Base-by-base conservation (phyloP, 2,888 invertebrate genomes). In the Platycheirus albimanus region DNA sequence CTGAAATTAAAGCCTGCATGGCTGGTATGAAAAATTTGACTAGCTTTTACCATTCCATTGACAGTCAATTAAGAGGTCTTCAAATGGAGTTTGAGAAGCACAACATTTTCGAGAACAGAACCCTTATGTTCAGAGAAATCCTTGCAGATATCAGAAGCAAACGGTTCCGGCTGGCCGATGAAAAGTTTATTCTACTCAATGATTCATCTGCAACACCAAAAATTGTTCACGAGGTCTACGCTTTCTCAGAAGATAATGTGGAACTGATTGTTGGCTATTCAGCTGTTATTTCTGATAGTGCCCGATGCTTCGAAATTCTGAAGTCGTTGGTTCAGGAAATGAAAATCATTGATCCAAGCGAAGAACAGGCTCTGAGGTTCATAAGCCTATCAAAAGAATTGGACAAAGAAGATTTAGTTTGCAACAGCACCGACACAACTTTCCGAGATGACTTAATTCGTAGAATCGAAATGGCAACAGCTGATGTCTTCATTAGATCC, bases 141-240 rank as follows among this genome's bases (percentile, higher is more conserved):
- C 15, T 51, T 0, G 19, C 33, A 2, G 64, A 47, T 8, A 41
- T 77, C 47, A 56, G 17, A 1, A 33, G 10, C 1, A 10, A 15
- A 0, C 15, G 64, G 6, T 77, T 56, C 41, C 1, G 19, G 11
- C 3, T 56, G 61, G 77, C 71, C 8, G 56, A 77, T 3, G 54
- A 64, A 19, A 71, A 64, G n/a, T 41, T 77, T 0, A 17, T 49
- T 8, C 7, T 28, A 10, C 8, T 64, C 30, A 47, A 11, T n/a
- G 71, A 77, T 11, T 5, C 24, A 1, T 3, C 11, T 0, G 13
- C 38, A 8, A 17, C 70, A 1, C 33, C 6, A 0, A 56, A 51
- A n/a, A 43, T 77, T 8, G 17, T 78, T 3, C 54, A 71, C 4
- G 64, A 71, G 13, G 43, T 66, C 7, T 78, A 72, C 19, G 64